Evolutionary conservation across 2,113 vertebrate genomes (phyloP).

Genomic region (Oryzias melastigma): DNA sequence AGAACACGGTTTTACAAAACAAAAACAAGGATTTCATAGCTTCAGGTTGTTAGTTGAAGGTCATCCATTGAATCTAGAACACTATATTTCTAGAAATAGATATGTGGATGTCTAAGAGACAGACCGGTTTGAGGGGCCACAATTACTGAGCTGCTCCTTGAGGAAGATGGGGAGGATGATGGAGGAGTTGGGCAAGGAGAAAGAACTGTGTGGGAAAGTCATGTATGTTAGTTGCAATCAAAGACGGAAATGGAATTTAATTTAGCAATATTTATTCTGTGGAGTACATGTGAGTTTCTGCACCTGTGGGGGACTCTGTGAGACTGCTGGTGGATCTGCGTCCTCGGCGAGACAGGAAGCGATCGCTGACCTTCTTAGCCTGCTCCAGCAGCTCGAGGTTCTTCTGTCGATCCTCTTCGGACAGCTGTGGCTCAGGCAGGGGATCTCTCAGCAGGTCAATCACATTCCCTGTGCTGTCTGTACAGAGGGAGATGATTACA

Average conservation of each 20-base stretch:
- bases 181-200: constrained; percentile 82
- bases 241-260: neutral
- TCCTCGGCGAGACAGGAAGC: constrained; percentile 88
- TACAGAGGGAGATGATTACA: constrained; percentile 2
- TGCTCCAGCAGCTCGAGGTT: constrained; percentile 94
- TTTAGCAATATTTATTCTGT: neutral
- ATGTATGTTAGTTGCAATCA: neutral
- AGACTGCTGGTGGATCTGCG: constrained; percentile 89
- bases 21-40: no score
- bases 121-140: constrained; percentile 76
- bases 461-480: constrained; percentile 87
- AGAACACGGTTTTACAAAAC: constrained; percentile 22
- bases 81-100: neutral
- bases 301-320: constrained; percentile 84
- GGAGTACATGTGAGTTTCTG: constrained; percentile 3
- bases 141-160: constrained; percentile 79
- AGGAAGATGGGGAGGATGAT: constrained; percentile 77
- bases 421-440: constrained; percentile 91
- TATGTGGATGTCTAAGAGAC: neutral
- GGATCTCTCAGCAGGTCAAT: constrained; percentile 91
- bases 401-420: constrained; percentile 93
- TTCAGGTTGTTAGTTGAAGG: no score
- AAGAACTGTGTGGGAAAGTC: constrained; percentile 61
- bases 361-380: constrained; percentile 92
- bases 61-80: no score